Conservation (phyloP, 2,888 invertebrate species). For the Tolmerus cingulatus region DNA sequence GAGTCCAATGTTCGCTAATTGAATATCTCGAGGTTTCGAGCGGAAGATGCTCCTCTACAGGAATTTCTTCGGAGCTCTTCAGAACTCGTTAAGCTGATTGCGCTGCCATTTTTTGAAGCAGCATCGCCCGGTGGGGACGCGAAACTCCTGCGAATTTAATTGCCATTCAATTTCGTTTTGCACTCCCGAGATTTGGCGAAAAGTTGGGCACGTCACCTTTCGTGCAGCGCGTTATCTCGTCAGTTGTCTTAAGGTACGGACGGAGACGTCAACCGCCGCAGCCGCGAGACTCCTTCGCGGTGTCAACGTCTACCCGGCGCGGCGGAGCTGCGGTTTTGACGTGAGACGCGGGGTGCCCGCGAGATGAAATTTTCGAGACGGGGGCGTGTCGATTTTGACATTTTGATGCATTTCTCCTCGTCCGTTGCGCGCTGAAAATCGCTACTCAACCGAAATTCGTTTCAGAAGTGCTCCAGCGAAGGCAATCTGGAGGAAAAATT, state of each 20-base stretch:
- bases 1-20: neutral
- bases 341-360: neutral
- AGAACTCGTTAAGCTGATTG: neutral
- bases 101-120: neutral
- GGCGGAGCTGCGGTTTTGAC: neutral
- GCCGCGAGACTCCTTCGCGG: neutral
- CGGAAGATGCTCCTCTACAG: neutral
- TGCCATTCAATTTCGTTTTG: neutral
- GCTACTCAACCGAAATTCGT: neutral
- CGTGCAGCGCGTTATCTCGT: conserved; percentile 24
- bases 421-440: neutral
- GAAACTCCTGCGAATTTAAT: neutral
- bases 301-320: neutral
- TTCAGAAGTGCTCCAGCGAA: neutral
- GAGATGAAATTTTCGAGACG: conserved; percentile 19
- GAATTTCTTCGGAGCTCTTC: neutral
- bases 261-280: too few species aligned
- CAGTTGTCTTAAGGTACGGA: neutral
- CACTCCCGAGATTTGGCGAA: neutral
- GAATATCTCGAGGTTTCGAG: neutral
- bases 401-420: conserved; percentile 42
- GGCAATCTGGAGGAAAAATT: neutral
- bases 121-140: neutral
- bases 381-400: conserved; percentile 42
- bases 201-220: conserved; percentile 14